Evolutionary conservation across 1,140 invertebrate genomes (phyloP).

Genomic region (Aphidius ervi): DNA sequence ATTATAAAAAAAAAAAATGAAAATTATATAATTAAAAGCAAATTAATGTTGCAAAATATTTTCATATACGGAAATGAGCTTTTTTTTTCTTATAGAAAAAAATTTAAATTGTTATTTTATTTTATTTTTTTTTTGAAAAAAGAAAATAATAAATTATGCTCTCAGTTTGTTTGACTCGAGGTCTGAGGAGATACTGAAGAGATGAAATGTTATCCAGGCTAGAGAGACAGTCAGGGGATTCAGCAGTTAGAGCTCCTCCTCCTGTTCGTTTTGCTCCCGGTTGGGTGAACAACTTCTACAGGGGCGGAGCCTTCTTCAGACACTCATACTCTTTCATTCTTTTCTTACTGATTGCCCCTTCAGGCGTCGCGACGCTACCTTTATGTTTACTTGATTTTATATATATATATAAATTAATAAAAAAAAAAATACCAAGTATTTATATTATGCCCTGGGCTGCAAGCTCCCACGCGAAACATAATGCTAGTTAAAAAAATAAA

Average conservation of each 20-base stretch:
- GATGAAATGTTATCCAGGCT: constrained; percentile 29
- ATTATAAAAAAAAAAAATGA: too few species aligned
- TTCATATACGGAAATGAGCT: too few species aligned
- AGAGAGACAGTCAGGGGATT: constrained; percentile 7
- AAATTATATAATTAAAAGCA: too few species aligned
- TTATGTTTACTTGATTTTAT: neutral
- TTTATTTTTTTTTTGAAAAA: neutral
- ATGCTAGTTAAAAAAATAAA: too few species aligned
- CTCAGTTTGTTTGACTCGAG: constrained; percentile 31
- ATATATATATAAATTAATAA: too few species aligned
- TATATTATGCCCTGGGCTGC: too few species aligned
- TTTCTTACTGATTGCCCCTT: constrained; percentile 25
- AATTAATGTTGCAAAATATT: too few species aligned
- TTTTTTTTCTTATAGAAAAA: too few species aligned
- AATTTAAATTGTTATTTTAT: too few species aligned
- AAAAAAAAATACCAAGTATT: too few species aligned
- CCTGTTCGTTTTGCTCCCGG: constrained; percentile 33
- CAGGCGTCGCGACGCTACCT: constrained; percentile 44
- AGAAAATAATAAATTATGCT: neutral
- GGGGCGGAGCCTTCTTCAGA: constrained; percentile 46
- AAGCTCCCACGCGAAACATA: too few species aligned
- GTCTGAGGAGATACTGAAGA: constrained; percentile 40
- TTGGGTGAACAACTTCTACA: constrained; percentile 44
- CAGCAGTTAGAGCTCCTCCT: constrained; percentile 21
- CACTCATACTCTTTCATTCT: neutral